Evolutionary conservation across 1,140 invertebrate species (phyloP), one percentile per base, ranked within the genome.

Genomic region (Probaryconus sp.): DNA sequence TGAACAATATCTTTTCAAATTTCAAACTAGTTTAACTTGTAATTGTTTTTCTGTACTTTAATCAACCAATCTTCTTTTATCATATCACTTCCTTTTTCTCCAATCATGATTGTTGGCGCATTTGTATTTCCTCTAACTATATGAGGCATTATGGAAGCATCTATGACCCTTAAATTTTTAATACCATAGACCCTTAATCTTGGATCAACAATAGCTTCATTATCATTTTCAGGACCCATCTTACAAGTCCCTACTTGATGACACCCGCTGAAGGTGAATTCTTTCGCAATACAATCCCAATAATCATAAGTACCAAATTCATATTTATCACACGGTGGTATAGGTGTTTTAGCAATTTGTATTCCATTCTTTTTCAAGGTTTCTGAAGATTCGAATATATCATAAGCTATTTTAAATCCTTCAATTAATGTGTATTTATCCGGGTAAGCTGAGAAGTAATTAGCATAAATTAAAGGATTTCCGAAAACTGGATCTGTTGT

Each of bases 111-210:
- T 0, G 90, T 90, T 0, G 94, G 90, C 1, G 93, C 93, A 80
- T 94, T 94, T 0, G 93, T 94, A 67, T 94, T 94, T 2, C 91
- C 93, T 3, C 90, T 90, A 0, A 92, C 88, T 40, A 95, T 91
- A 4, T 84, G 87, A 0, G 94, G 94, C 92, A 95, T 95, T 6
- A 95, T 90, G 63, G 92, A 94, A 9, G 92, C 93, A 86, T 96
- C 94, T 1, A 92, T 89, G 0, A 96, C 93, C 64, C 94, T 88
- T 7, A 95, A 71, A n/a, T 90, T 89, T 13, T 84, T 79, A 0
- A 93, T 85, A 0, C 92, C 91, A 76, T 91, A 88, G 1, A 95
- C 92, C 20, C 89, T 87, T 0, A 96, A 84, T 26, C 91, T 79
- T 0, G 90, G 83, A 82, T 94, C 91, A 1, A 93, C 90, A 3